These are phyloP conservation scores for Tholera decimalis DNA, from an alignment of 2,888 invertebrate species.

Conservation along the genomic window DNA sequence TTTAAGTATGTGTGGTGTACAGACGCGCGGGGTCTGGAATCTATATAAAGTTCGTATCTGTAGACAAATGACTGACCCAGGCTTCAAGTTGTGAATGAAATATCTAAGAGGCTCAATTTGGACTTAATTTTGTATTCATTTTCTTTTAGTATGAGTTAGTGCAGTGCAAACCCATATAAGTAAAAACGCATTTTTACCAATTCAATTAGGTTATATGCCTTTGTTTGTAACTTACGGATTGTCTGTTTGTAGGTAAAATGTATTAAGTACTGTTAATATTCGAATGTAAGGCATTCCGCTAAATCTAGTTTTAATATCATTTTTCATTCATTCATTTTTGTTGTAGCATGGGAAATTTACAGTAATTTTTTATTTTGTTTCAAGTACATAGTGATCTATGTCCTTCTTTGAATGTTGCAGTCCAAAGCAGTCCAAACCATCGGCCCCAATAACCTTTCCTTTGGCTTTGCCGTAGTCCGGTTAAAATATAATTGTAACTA, in stretches of 20 bases:
- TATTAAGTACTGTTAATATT: background rate
- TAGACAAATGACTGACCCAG: conserved; percentile 37
- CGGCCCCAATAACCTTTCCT: too few species aligned
- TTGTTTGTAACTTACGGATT: background rate
- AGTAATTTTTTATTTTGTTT: too few species aligned
- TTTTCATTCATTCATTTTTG: too few species aligned
- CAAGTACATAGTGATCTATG: too few species aligned
- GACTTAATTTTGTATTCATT: background rate
- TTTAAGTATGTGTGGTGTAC: conserved; percentile 26
- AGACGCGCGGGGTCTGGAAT: conserved; percentile 10
- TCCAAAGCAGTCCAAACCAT: too few species aligned
- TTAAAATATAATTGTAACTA: background rate
- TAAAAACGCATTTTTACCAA: background rate
- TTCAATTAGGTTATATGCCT: background rate
- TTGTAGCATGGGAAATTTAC: too few species aligned
- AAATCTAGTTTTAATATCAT: background rate
- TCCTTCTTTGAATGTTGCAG: too few species aligned
- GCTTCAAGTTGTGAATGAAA: conserved; percentile 7
- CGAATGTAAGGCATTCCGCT: background rate
- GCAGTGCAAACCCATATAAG: background rate
- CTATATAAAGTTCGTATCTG: conserved; percentile 17
- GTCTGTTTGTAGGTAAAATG: background rate
- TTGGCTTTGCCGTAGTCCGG: too few species aligned
- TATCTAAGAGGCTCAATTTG: conserved; percentile 3
- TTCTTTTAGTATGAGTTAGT: background rate